Percentiles rank a stretch among this genome's conserved stretches.
These are phyloP conservation scores for Pteronura brasiliensis DNA, from an alignment of 2,113 vertebrate species.

Conservation along the genomic window DNA sequence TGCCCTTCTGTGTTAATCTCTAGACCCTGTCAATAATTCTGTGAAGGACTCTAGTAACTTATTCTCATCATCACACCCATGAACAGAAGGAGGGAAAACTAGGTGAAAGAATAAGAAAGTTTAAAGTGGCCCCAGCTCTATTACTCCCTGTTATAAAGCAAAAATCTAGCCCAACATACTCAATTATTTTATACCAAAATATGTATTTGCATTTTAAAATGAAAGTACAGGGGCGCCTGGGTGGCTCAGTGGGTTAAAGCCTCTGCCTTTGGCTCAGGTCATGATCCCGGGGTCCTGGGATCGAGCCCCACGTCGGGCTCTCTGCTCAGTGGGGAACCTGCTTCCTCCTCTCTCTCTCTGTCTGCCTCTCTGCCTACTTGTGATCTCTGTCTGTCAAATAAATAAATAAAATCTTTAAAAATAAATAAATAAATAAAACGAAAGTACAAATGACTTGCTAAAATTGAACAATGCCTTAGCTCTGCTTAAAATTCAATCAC, in stretches of 20 bases:
- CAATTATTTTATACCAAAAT: slow-evolving; percentile 36
- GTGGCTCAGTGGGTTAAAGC: too few species aligned
- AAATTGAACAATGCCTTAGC: background rate
- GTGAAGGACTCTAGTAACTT: background rate
- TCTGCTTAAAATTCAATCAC: slow-evolving; percentile 45
- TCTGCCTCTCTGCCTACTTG: too few species aligned
- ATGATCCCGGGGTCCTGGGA: too few species aligned
- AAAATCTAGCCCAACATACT: background rate
- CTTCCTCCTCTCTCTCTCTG: too few species aligned
- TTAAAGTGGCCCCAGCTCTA: background rate
- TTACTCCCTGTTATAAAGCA: background rate
- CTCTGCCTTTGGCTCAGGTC: too few species aligned
- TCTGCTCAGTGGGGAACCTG: too few species aligned
- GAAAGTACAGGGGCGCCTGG: background rate
- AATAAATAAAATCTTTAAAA: too few species aligned
- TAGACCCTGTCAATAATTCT: background rate
- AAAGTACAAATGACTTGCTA: background rate
- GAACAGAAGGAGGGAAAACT: background rate
- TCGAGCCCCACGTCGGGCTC: too few species aligned
- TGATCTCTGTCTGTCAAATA: too few species aligned
- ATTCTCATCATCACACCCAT: background rate
- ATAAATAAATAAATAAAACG: too few species aligned
- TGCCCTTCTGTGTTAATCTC: background rate
- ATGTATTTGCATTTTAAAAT: background rate
- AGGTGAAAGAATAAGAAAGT: background rate